These are phyloP conservation scores for Sigmodon hispidus DNA, from an alignment of 2,113 vertebrate species.

Conservation along the genomic window DNA sequence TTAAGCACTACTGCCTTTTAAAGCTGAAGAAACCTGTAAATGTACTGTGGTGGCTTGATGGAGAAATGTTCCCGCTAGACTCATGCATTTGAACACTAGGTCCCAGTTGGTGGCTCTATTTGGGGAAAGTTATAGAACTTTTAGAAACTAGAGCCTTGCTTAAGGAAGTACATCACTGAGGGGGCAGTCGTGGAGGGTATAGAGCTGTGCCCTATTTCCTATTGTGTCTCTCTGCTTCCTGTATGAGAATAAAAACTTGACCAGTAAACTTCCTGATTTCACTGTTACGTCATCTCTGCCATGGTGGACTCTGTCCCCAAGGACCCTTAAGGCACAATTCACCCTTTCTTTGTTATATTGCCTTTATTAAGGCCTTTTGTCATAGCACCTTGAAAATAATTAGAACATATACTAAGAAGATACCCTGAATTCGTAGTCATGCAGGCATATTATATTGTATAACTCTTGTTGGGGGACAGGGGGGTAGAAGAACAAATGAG, in stretches of 20 bases:
- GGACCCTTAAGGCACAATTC: neutral
- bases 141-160: neutral
- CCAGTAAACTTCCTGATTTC: neutral
- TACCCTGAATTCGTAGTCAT: conserved; percentile 20
- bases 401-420: conserved; percentile 27
- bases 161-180: neutral
- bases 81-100: neutral
- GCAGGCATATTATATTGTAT: neutral
- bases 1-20: conserved; percentile 63
- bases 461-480: neutral
- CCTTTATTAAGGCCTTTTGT: neutral
- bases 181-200: accelerated
- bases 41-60: neutral
- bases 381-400: neutral
- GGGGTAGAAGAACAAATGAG: neutral
- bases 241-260: neutral
- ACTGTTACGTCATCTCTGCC: too few species aligned
- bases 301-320: too few species aligned
- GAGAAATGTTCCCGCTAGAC: neutral
- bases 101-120: neutral
- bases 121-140: neutral
- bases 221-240: neutral
- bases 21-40: conserved; percentile 47
- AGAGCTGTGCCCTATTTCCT: neutral
- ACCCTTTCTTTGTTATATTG: neutral